phyloP scores from a whole-genome alignment of 2,888 invertebrate genomes.

The Chloroclystis v-ata region DNA sequence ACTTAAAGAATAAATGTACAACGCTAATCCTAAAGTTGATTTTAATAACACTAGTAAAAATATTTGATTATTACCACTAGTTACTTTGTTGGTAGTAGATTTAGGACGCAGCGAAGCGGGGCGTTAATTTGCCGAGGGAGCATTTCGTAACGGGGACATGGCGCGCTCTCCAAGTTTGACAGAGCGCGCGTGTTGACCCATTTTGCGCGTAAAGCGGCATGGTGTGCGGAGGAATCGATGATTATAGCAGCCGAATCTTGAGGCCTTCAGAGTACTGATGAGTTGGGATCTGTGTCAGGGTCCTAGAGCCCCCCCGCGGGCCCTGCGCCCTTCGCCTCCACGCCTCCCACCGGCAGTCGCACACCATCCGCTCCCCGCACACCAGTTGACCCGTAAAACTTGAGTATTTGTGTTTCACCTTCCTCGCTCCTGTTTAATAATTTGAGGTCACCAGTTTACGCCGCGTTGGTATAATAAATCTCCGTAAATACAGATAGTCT shows the following conservation, averaged over 20 bases:
- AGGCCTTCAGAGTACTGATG: constrained; percentile 69
- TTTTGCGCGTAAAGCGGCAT: constrained; percentile 64
- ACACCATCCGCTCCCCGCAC: constrained; percentile 36
- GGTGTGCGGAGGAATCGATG: constrained; percentile 70
- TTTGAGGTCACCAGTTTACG: constrained; percentile 45
- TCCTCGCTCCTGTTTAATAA: constrained; percentile 54
- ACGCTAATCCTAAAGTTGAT: too few species aligned
- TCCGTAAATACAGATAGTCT: constrained; percentile 5
- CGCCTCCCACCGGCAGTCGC: constrained; percentile 44
- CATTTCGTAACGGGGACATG: constrained; percentile 67
- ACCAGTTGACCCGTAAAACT: constrained; percentile 69
- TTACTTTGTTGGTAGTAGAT: too few species aligned
- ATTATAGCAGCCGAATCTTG: constrained; percentile 68
- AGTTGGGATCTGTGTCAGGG: constrained; percentile 75
- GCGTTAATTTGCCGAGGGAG: constrained; percentile 66
- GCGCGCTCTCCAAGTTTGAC: constrained; percentile 53
- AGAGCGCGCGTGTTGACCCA: constrained; percentile 65
- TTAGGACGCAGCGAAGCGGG: constrained; percentile 46
- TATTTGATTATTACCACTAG: too few species aligned
- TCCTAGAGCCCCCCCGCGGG: constrained; percentile 59
- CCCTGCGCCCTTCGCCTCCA: constrained; percentile 59
- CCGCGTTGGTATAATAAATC: constrained; percentile 27
- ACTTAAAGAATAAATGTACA: too few species aligned
- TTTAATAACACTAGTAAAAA: too few species aligned
- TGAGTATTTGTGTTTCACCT: constrained; percentile 63